Base-by-base conservation (phyloP, 2,888 invertebrate species). In the Cryptocephalus moraei region DNA sequence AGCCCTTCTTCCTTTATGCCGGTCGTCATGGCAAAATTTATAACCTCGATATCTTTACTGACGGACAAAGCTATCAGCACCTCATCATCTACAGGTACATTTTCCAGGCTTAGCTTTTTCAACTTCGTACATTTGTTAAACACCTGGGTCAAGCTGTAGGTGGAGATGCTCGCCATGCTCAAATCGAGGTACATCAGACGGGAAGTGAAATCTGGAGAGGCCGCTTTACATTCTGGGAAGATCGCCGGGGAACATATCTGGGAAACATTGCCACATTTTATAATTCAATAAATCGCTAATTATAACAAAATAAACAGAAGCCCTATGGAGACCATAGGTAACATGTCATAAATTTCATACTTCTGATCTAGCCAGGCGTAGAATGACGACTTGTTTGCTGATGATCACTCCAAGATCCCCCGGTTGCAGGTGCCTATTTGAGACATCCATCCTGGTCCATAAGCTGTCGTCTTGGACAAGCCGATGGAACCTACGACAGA, bases 151-250 rank as follows among this genome's bases (percentile, higher is more conserved):
- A 88, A 67, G 0, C 80, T 80, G 0, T 64, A 57, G 0, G 72
- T 59, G 11, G 81, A 76, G 32, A 89, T 75, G 1, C 80, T 74
- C 0, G 83, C 78, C 83, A 92, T 86, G 63, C 91, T 90, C 9
- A 94, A 74, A 69, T 94, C 94, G 51, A 94, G 71, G 69, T 84
- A 91, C 61, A 89, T 84, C n/a, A 94, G 68, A 47, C 86, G 78
- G 47, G 76, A 67, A 43, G 63, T 61, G 56, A 73, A 79, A 41
- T 73, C 72, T 8, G 73, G 67, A 39, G 47, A 54, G 39, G 65
- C 49, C 22, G 69, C 65, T 50, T 65, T 62, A 39, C 66, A 68
- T 43, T 65, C 67, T 33, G 70, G 65, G 44, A 70, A 61, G 56
- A 80, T 77, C 10, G 77, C 69, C 8, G 80, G 79, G 60, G 74